Base-by-base conservation (phyloP, 2,888 invertebrate genomes). In the Anthrax anthrax region DNA sequence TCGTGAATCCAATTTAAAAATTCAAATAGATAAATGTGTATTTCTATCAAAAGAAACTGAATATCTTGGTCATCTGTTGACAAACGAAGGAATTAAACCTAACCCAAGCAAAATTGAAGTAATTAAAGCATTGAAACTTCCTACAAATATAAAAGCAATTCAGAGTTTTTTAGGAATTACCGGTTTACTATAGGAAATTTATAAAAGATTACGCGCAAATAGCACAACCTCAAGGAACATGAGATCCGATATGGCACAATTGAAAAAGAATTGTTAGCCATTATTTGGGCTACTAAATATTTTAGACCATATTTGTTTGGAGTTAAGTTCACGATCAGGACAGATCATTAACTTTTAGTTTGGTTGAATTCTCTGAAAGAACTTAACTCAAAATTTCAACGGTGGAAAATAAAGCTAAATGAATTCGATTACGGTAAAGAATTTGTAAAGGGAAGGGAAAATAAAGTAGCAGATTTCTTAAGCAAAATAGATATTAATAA, bases 331-430 rank as follows among this genome's bases (percentile, higher is more conserved):
- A 55, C 46, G 0, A 62, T 42, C 32, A 29, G 29, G 43, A 66
- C 61, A 2, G 67, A 69, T 43, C 65, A 67, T 46, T 50, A 58
- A 46, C 63, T 63, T 1, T 46, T 66, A 4, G 54, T 53, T 13
- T 43, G 43, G 43, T 36, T 43, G n/a, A 43, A 36, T n/a, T 43
- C 43, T 16, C 19, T 42, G 36, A 8, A 65, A 61, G 60, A 46
- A 65, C 1, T 59, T 60, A 57, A 58, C 52, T 1, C 37, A 60
- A 3, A 64, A 27, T 13, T 42, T 14, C 42, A 42, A 18, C 34
- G 42, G 36, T 36, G 42, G 34, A 12, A 12, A 37, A 65, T 53
- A 60, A 65, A 17, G 61, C 61, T 4, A 59, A 57, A 34, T 58
- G 60, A 2, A 55, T 45, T 44, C 36, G 45, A 40, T 39, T 47